A percentile compares a stretch with the other conserved stretches of the same genome.
These are phyloP conservation scores for Saccostrea cuccullata DNA, from an alignment of 1,140 invertebrate species.

Conservation along the genomic window DNA sequence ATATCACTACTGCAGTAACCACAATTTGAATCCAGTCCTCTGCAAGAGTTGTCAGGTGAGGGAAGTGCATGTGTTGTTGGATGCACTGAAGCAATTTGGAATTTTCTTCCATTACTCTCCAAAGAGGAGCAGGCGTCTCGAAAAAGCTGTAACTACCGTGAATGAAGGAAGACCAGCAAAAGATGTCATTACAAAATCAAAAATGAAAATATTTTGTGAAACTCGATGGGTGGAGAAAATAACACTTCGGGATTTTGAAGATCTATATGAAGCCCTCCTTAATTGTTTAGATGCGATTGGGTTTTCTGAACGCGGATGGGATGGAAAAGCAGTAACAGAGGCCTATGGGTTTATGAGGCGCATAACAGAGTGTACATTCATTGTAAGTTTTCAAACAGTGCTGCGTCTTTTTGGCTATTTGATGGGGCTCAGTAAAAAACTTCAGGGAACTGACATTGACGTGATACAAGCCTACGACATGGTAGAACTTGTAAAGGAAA, in stretches of 20 bases:
- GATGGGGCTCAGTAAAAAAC: conserved; percentile 41
- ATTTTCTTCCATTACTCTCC: conserved; percentile 49
- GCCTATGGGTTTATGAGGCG: conserved; percentile 21
- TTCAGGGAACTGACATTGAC: conserved; percentile 54
- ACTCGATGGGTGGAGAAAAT: conserved; percentile 42
- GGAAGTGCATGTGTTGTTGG: conserved; percentile 44
- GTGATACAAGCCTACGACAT: conserved; percentile 52
- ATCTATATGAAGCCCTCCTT: conserved; percentile 41
- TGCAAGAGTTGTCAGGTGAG: conserved; percentile 38
- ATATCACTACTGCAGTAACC: conserved; percentile 41
- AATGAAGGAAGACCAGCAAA: not conserved
- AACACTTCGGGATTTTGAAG: conserved; percentile 41
- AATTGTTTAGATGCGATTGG: conserved; percentile 37
- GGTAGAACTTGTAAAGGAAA: conserved; percentile 38
- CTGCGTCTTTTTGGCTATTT: not conserved
- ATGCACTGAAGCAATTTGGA: conserved; percentile 24
- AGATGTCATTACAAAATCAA: not conserved
- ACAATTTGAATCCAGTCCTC: conserved; percentile 49
- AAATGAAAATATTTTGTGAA: conserved; percentile 44
- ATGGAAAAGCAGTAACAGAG: conserved; percentile 34
- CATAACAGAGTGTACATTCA: not conserved
- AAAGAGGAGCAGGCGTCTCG: not conserved
- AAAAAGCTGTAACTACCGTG: conserved; percentile 28
- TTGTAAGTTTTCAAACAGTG: not conserved
- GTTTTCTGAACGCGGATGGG: conserved; percentile 12